A percentile compares a stretch with the other conserved stretches of the same genome.
Evolutionary conservation across 2,113 vertebrate species (phyloP).

Genomic region (Pelobates fuscus): DNA sequence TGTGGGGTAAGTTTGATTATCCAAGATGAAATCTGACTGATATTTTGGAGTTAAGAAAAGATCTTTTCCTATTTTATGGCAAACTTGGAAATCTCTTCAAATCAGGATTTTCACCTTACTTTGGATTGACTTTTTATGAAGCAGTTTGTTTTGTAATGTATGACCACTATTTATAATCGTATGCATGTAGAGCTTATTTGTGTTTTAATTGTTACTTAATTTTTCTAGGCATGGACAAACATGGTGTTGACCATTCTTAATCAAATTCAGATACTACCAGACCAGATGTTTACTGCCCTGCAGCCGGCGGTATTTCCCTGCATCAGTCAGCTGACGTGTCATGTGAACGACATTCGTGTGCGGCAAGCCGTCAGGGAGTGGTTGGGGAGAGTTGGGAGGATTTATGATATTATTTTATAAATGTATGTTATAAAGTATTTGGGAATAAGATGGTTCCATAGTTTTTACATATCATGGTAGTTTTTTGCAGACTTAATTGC

Average conservation of each 20-base stretch:
- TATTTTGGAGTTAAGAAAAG: too few relatives aligned
- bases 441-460: conserved; percentile 34
- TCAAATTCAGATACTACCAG: conserved; percentile 88
- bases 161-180: too few relatives aligned
- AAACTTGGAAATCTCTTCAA: too few relatives aligned
- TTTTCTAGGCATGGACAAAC: conserved; percentile 90
- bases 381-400: conserved; percentile 88
- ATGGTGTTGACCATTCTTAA: conserved; percentile 95
- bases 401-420: conserved; percentile 88
- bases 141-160: too few relatives aligned
- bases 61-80: too few relatives aligned
- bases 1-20: too few relatives aligned
- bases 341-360: conserved; percentile 86
- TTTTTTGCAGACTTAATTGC: conserved; percentile 45
- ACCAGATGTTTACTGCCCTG: conserved; percentile 85
- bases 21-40: too few relatives aligned
- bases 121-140: too few relatives aligned
- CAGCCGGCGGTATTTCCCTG: conserved; percentile 93
- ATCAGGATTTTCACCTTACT: too few relatives aligned
- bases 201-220: conserved; percentile 1
- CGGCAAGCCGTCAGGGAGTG: conserved; percentile 92
- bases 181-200: too few relatives aligned
- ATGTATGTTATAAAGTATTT: conserved; percentile 29
- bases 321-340: conserved; percentile 94
- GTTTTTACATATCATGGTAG: conserved; percentile 17